Conservation (phyloP, 2,113 vertebrate genomes). For the Poicephalus gulielmi region DNA sequence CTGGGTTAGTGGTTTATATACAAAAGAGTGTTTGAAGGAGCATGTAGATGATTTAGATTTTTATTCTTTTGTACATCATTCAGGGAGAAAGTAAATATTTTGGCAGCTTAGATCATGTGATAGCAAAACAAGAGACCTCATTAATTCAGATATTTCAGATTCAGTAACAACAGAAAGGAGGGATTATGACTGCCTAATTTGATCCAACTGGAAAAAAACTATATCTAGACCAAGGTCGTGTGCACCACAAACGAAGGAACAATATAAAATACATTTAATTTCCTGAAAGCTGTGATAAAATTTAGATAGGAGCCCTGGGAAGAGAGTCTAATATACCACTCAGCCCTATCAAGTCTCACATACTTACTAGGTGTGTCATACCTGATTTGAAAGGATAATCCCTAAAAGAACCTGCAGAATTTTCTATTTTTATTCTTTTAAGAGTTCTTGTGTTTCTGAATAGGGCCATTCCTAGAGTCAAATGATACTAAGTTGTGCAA, state of each 20-base stretch:
- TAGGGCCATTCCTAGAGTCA: neutral
- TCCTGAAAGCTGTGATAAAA: slow-evolving; percentile 33
- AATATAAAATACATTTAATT: slow-evolving; percentile 19
- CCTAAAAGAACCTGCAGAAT: neutral
- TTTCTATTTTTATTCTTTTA: neutral
- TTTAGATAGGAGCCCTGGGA: neutral
- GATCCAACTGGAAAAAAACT: neutral
- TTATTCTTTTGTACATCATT: slow-evolving; percentile 17
- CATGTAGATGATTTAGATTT: neutral
- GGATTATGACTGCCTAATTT: neutral
- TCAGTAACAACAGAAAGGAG: neutral
- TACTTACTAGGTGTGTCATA: neutral
- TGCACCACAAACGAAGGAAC: neutral
- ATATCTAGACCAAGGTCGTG: neutral
- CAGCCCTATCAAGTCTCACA: neutral
- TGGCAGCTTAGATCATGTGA: neutral
- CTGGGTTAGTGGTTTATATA: neutral
- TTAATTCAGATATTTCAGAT: slow-evolving; percentile 44
- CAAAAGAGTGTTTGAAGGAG: neutral
- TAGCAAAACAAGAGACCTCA: neutral
- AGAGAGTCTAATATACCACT: neutral
- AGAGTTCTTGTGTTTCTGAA: neutral
- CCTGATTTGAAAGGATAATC: neutral
- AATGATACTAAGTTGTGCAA: neutral
- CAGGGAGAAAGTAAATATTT: slow-evolving; percentile 35